Percentiles rank a stretch among this genome's conserved stretches.
Conservation (phyloP, 2,113 vertebrate genomes). For the Nannospalax galili region DNA sequence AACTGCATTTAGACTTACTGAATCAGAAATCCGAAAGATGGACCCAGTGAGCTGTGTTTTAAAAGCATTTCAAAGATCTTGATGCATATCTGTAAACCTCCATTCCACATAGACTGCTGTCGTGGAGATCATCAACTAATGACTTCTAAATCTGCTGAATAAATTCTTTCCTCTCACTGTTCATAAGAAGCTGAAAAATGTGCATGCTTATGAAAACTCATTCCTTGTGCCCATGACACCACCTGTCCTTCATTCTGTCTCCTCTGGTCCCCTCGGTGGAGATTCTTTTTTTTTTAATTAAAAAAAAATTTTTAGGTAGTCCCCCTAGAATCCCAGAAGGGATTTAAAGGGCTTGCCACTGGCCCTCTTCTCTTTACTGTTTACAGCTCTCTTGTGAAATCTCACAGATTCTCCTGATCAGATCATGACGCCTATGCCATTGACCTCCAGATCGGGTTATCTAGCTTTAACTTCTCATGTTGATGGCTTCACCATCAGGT, state of each 20-base stretch:
- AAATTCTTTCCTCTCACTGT: background rate
- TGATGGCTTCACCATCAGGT: background rate
- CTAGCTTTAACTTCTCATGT: background rate
- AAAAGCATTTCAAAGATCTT: background rate
- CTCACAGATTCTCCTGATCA: too few relatives aligned
- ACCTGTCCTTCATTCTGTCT: background rate
- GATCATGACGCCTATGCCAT: background rate
- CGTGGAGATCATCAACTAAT: background rate
- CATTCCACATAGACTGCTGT: background rate
- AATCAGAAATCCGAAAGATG: background rate
- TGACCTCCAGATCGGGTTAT: background rate
- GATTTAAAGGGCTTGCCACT: background rate
- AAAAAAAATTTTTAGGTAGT: too few relatives aligned
- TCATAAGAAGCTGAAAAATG: background rate
- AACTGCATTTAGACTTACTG: background rate
- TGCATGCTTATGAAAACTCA: background rate
- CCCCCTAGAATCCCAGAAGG: too few relatives aligned
- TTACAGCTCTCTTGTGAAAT: background rate
- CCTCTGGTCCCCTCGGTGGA: background rate
- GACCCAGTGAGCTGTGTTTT: background rate
- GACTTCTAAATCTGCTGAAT: background rate
- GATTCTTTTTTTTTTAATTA: background rate
- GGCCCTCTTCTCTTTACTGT: background rate
- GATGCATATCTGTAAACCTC: background rate
- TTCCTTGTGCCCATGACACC: background rate